Evolutionary conservation across 2,888 invertebrate species (phyloP), one percentile per base, ranked within the genome.

Genomic region (Galeruca laticollis): DNA sequence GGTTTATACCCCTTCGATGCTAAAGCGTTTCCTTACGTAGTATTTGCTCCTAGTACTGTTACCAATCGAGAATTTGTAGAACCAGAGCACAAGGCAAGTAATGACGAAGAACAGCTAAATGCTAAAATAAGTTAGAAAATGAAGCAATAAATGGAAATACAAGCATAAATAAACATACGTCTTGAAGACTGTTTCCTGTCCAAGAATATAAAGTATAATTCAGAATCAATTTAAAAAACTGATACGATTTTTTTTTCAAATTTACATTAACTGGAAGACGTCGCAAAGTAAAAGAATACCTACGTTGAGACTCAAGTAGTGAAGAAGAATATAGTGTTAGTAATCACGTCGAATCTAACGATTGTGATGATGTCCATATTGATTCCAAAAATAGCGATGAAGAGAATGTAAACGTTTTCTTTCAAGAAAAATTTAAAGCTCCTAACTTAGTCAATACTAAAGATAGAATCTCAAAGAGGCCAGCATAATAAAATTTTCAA

Each of bases 391-490:
- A n/a, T n/a, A n/a, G n/a, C n/a, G n/a, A n/a, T n/a, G n/a, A n/a
- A n/a, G n/a, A n/a, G n/a, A 13, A 57, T n/a, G 11, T 57, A 10
- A 57, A 33, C 57, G 57, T 57, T 57, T 33, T n/a, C 31, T 35
- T 33, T 35, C 26, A 21, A 57, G 57, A 57, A 57, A 57, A 31
- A 31, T 31, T 57, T 31, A 31, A 57, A 31, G 13, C 10, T 57
- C 57, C 57, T 31, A 33, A 57, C 31, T 13, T 31, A 57, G 57
- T 31, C 33, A 21, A 57, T 57, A 2, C 26, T n/a, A n/a, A n/a
- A n/a, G 11, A 57, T 31, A 33, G 31, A 43, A 43, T 13, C 43
- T 13, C 43, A 43, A 43, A 13, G 43, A 43, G 13, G 43, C 33
- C 33, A 33, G 33, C 33, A 33, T n/a, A n/a, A n/a, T n/a, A n/a